A percentile compares a stretch with the other conserved stretches of the same genome.
phyloP scores from a whole-genome alignment of 2,113 vertebrate species.

The Sclerurus mexicanus region DNA sequence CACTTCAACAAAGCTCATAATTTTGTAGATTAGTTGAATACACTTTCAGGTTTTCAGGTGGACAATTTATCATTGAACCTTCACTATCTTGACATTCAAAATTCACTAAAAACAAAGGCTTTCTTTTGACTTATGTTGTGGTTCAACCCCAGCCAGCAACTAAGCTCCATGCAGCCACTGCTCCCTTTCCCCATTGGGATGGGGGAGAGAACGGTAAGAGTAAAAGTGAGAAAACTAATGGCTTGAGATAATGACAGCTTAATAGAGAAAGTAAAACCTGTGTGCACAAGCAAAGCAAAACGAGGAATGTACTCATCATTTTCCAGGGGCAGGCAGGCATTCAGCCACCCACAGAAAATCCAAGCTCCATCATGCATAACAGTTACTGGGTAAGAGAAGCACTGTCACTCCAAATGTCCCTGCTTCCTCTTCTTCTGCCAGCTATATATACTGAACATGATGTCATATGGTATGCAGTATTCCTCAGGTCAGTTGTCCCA shows the following conservation, averaged over 20 bases:
- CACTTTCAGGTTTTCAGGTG: not conserved
- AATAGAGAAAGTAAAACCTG: not conserved
- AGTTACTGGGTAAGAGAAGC: not conserved
- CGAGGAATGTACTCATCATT: not conserved
- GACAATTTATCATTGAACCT: not conserved
- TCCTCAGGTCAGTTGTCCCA: accelerated
- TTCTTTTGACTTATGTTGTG: not conserved
- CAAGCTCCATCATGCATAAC: not conserved
- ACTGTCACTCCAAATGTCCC: accelerated
- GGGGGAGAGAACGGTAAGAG: not conserved
- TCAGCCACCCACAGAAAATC: not conserved
- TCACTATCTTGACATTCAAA: not conserved
- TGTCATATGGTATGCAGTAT: too few species aligned
- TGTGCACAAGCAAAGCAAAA: not conserved
- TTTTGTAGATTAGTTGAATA: not conserved
- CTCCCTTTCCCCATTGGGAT: not conserved
- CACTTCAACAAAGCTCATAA: not conserved
- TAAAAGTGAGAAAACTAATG: not conserved
- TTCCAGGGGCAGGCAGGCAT: not conserved
- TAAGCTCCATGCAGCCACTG: accelerated
- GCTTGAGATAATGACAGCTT: not conserved
- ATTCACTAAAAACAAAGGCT: not conserved
- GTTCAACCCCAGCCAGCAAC: not conserved
- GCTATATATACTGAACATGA: not conserved
- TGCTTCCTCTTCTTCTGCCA: not conserved